phyloP scores from a whole-genome alignment of 2,888 invertebrate genomes.

The Cryptosula pallasiana region DNA sequence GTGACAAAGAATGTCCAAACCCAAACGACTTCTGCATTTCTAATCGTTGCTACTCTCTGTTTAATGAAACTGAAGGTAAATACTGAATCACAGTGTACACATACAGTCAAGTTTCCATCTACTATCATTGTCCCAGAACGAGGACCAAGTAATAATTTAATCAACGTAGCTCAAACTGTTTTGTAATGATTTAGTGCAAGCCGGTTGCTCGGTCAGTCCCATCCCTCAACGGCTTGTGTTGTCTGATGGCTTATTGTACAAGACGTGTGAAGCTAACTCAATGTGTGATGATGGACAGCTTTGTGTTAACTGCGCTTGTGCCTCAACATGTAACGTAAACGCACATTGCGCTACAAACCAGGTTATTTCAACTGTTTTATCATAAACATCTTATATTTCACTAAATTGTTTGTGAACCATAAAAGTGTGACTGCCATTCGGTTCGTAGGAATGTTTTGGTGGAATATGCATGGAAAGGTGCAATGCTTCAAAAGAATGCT shows the following conservation, averaged over 20 bases:
- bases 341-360: neutral
- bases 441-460: constrained; percentile 1
- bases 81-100: too few relatives aligned
- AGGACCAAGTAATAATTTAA: too few relatives aligned
- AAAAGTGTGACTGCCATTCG: too few relatives aligned
- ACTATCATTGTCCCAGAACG: too few relatives aligned
- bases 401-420: too few relatives aligned
- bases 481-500: neutral
- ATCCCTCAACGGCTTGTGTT: neutral
- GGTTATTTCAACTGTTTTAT: too few relatives aligned
- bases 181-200: neutral
- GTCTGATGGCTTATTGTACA: neutral
- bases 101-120: too few relatives aligned
- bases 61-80: neutral
- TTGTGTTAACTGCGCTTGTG: constrained; percentile 7
- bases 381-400: too few relatives aligned
- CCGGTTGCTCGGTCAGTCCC: neutral
- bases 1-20: neutral
- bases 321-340: neutral
- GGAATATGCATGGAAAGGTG: constrained; percentile 6
- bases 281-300: neutral
- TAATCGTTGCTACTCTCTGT: neutral
- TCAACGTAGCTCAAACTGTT: too few relatives aligned
- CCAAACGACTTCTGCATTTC: neutral
- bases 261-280: neutral